A percentile compares a stretch with the other conserved stretches of the same genome.
phyloP scores from a whole-genome alignment of 2,113 vertebrate genomes.

The Orycteropus afer region DNA sequence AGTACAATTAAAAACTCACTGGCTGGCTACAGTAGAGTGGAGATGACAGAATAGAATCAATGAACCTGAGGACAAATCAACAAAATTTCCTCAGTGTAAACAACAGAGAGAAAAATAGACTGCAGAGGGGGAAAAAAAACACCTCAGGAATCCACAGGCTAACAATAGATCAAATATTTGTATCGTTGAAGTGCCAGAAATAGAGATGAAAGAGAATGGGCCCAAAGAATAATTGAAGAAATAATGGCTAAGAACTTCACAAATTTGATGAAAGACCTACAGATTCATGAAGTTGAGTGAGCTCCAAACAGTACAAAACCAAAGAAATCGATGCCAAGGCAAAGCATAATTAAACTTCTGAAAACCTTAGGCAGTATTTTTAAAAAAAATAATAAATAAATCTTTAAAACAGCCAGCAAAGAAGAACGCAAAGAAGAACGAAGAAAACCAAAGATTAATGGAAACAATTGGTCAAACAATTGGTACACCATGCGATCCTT shows the following conservation, averaged over 20 bases:
- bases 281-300: slow-evolving; percentile 11
- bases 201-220: neutral
- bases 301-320: neutral
- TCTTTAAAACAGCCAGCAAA: neutral
- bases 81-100: neutral
- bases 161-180: neutral
- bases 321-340: neutral
- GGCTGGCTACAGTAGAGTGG: too few relatives aligned
- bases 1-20: neutral
- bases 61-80: neutral
- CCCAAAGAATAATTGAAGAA: neutral
- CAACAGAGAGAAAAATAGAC: neutral
- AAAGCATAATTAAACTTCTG: neutral
- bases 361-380: neutral
- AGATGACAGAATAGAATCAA: neutral
- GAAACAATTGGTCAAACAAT: too few relatives aligned
- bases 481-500: too few relatives aligned
- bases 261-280: neutral
- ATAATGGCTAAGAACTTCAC: neutral
- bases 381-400: neutral
- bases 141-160: neutral
- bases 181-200: neutral
- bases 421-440: too few relatives aligned
- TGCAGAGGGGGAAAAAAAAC: neutral
- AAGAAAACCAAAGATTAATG: too few relatives aligned